phyloP scores from a whole-genome alignment of 2,888 invertebrate species.

The Orchestes rusci region DNA sequence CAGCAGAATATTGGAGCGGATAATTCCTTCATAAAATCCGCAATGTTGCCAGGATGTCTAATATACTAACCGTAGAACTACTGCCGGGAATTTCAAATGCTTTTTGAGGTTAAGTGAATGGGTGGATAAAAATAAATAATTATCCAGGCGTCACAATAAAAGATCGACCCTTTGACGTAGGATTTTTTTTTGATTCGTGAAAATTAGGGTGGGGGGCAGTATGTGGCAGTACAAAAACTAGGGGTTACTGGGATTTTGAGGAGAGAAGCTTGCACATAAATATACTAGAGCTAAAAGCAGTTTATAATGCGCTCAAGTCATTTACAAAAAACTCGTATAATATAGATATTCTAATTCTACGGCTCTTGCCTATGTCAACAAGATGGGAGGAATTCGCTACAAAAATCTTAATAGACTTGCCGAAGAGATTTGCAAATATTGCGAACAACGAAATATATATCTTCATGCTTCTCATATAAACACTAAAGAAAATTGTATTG shows the following conservation, averaged over 20 bases:
- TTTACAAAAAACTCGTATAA: conserved; percentile 12
- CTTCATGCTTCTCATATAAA: conserved; percentile 20
- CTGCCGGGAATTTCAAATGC: no score
- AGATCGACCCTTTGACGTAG: no score
- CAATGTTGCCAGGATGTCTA: no score
- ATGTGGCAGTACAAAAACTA: neutral
- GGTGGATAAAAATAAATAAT: no score
- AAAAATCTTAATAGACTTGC: conserved; percentile 20
- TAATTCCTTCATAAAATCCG: no score
- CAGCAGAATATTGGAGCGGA: no score
- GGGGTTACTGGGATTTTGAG: conserved; percentile 4
- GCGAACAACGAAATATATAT: conserved; percentile 22
- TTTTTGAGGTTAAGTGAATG: no score
- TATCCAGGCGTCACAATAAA: no score
- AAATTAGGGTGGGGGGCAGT: conserved; percentile 1
- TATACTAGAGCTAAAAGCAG: conserved; percentile 24
- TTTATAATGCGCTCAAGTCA: conserved; percentile 17
- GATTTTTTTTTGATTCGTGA: neutral
- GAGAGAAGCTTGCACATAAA: conserved; percentile 22
- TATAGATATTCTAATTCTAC: conserved; percentile 18
- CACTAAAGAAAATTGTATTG: conserved; percentile 20
- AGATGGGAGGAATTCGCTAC: conserved; percentile 21
- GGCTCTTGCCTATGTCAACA: conserved; percentile 18
- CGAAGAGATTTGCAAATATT: conserved; percentile 25
- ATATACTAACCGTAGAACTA: no score